Evolutionary conservation across 2,113 vertebrate genomes (phyloP), one percentile per base, ranked within the genome.

Genomic region (Brachyhypopomus occidentalis): DNA sequence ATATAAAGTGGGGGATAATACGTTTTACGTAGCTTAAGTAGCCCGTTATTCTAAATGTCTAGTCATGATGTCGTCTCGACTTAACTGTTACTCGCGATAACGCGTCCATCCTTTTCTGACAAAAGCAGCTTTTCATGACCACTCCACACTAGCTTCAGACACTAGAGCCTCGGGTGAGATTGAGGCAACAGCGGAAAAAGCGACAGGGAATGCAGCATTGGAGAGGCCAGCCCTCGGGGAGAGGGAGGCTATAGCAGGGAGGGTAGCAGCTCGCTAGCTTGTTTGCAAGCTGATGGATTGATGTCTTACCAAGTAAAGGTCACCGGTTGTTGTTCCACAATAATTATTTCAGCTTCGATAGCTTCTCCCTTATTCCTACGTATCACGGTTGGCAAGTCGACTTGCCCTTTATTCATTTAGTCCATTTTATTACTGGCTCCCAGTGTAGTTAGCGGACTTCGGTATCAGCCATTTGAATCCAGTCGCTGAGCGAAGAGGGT

Each of bases 81-180:
- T 94, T 94, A 94, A 90, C 89, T 92, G 90, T 92, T 91, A 87
- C 14, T 78, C 88, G 89, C 84, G 83, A 83, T 77, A 85, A 85
- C 78, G 86, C 88, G 85, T 89, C 87, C 77, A 85, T 90, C 89
- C 89, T 89, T 89, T 89, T 89, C 82, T 93, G 87, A 89, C 90
- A 93, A 91, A 93, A 90, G 88, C 90, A 92, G 88, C 88, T 92
- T 91, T 91, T 91, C 88, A 89, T 92, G 86, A 91, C 92, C 91
- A 75, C 87, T 87, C 38, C n/a, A 5, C 36, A 72, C 45, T 17
- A 78, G 79, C 84, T 58, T 70, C 64, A 66, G 30, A 30, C 34
- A 63, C 27, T 19, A 58, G 36, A 78, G 91, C 79, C 83, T 88
- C 86, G 86, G 84, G 69, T 82, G 59, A 84, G 84, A 74, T 64